Evolutionary conservation across 2,113 vertebrate species (phyloP), one percentile per base, ranked within the genome.

Genomic region (Orcinus orca): DNA sequence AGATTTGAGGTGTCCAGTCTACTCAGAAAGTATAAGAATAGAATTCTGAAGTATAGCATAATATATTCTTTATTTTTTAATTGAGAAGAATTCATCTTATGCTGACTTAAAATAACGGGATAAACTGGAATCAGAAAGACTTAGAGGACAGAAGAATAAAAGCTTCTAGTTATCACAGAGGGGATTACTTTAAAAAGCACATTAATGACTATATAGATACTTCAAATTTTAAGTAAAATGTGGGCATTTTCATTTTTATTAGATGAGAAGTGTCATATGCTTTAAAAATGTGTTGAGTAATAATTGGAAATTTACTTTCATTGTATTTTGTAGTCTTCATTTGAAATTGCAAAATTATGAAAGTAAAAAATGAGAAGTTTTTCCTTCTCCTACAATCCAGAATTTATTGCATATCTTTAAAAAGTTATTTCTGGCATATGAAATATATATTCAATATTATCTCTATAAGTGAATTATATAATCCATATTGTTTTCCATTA

Each of bases 211-310:
- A 23, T 58, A 89, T 77, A 79, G 53, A 50, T 20, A 55, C 50
- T 74, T 93, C 12, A 74, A 55, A 73, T 63, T 96, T 85, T 38
- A 87, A 89, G 41, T 76, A 84, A 41, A 87, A 87, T 88, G 18
- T 80, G 5, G 26, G 10, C 31, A 71, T 44, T 29, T 87, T 95
- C 18, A 55, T 74, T 96, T 91, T 63, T 67, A 68, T 25, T 93
- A 62, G 44, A 55, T 81, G 33, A 90, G 38, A 95, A 10, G 86
- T 86, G 25, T 44, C 38, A 70, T 11, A 86, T 77, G 13, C 23
- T 67, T 92, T 90, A 68, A n/a, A 84, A 74, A 55, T 73, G 5
- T 47, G 23, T 38, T 86, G 25, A 85, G 5, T 63, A 47, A 71
- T 15, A 88, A 38, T 1, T 33, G 8, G 26, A 63, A 79, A 73